These are phyloP conservation scores for Lochmaea capreae DNA, from an alignment of 2,888 invertebrate genomes.

Conservation along the genomic window DNA sequence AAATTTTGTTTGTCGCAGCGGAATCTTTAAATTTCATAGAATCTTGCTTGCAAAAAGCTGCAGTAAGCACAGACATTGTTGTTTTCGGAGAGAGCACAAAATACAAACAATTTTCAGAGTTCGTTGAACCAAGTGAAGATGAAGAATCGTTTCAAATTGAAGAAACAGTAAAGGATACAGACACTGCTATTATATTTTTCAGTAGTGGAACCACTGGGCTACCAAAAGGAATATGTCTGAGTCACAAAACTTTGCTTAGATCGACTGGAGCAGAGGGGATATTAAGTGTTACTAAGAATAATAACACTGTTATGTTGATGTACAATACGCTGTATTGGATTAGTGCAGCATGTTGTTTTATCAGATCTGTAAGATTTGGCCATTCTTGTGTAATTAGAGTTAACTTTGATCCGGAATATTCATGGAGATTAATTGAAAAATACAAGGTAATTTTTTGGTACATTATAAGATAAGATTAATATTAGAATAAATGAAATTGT, in stretches of 20 bases:
- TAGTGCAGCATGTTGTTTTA: slow-evolving; percentile 11
- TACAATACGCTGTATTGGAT: slow-evolving; percentile 39
- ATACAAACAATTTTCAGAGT: slow-evolving; percentile 40
- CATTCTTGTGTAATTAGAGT: slow-evolving; percentile 23
- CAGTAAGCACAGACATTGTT: slow-evolving; percentile 48
- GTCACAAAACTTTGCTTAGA: slow-evolving; percentile 35
- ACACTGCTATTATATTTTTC: slow-evolving; percentile 54
- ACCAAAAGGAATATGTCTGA: slow-evolving; percentile 56
- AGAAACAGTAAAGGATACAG: slow-evolving; percentile 35
- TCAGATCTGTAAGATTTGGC: slow-evolving; percentile 19
- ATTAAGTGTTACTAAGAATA: not conserved
- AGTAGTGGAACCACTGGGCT: slow-evolving; percentile 58
- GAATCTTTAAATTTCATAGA: slow-evolving; percentile 41
- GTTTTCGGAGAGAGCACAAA: slow-evolving; percentile 55
- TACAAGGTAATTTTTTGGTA: slow-evolving; percentile 36
- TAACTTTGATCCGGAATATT: slow-evolving; percentile 32
- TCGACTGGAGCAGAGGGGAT: not conserved
- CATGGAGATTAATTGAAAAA: slow-evolving; percentile 39
- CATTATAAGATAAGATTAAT: not conserved
- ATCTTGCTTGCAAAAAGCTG: slow-evolving; percentile 41
- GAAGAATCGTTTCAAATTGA: slow-evolving; percentile 51
- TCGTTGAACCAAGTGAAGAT: slow-evolving; percentile 39
- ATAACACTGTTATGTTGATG: not conserved
- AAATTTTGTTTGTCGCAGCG: slow-evolving; percentile 42
- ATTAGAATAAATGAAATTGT: too few relatives aligned